Conservation (phyloP, 2,888 invertebrate species). For the Troides aeacus region DNA sequence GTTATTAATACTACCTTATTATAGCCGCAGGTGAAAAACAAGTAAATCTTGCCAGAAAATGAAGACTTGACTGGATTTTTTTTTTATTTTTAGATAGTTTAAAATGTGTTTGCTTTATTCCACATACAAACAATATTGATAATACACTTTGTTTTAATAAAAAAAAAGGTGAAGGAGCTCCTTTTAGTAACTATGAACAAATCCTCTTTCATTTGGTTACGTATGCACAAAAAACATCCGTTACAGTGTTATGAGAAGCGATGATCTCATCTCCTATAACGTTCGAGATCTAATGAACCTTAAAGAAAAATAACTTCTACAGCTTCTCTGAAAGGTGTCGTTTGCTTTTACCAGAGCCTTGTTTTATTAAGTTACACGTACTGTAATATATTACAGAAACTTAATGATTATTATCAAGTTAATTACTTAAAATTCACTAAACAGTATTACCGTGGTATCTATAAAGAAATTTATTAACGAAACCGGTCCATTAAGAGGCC, state of each 20-base stretch:
- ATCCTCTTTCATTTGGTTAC: not conserved
- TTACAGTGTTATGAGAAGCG: not conserved
- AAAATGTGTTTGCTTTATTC: too few species aligned
- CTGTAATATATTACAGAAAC: not conserved
- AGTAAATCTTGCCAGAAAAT: too few species aligned
- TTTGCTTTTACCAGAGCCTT: not conserved
- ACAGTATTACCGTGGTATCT: conserved; percentile 11
- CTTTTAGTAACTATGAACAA: not conserved
- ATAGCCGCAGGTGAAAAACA: too few species aligned
- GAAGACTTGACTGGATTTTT: too few species aligned
- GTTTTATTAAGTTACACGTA: not conserved
- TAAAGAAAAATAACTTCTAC: not conserved
- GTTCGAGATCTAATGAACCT: not conserved
- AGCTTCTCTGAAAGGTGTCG: not conserved
- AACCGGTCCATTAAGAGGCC: conserved; percentile 23
- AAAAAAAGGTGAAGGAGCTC: too few species aligned
- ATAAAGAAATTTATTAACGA: conserved; percentile 17
- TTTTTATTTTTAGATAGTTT: too few species aligned
- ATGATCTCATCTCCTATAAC: not conserved
- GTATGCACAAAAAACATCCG: not conserved
- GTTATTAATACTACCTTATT: too few species aligned
- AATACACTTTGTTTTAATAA: too few species aligned
- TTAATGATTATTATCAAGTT: conserved; percentile 1
- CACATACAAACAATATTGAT: too few species aligned
- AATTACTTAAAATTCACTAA: conserved; percentile 5